Evolutionary conservation across 1,140 invertebrate species (phyloP), one percentile per base, ranked within the genome.

Genomic region (Metopolophium dirhodum): DNA sequence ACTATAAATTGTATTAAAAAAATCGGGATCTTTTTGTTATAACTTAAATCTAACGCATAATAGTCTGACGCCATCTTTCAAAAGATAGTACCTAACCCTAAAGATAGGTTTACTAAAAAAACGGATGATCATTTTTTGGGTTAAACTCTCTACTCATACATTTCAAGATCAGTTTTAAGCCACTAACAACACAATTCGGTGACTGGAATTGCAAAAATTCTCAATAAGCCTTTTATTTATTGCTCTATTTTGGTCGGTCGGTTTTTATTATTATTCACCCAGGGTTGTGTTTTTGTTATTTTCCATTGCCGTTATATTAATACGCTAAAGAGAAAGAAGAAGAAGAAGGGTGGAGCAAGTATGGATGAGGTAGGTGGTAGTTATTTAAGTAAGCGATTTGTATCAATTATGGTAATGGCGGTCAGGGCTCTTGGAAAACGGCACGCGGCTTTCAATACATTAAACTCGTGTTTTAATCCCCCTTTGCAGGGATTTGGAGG

Each of bases 401-500:
- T 91, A 91, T 91, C 90, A 91, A 91, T 91, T 91, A 91, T 82
- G 90, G 45, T 91, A 91, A 91, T 91, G 90, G 90, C 68, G 90
- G 57, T 90, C 89, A 45, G 51, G 57, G 37, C 57, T 68, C 57
- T 57, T 61, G 57, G 45, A 61, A 90, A 68, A 90, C 89, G 37
- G 57, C 89, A 51, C 47, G 49, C 57, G 14, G 57, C 89, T 68
- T 90, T 61, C 89, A 61, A 90, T 61, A 90, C 89, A 90, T 90
- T 90, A 90, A 68, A 90, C 57, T 90, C 41, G 20, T 61, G 57
- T 90, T 68, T 68, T 90, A 89, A 89, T 89, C 87, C 87, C n/a
- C 41, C 83, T 26, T 86, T 87, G n/a, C 11, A 47, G 26, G 85
- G 41, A 87, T n/a, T 87, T 87, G 26, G 85, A 26, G 45, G 2